Evolutionary conservation across 2,797 vertebrate species (phyloP), one percentile per base, ranked within the genome.

Genomic region (Chelon labrosus): DNA sequence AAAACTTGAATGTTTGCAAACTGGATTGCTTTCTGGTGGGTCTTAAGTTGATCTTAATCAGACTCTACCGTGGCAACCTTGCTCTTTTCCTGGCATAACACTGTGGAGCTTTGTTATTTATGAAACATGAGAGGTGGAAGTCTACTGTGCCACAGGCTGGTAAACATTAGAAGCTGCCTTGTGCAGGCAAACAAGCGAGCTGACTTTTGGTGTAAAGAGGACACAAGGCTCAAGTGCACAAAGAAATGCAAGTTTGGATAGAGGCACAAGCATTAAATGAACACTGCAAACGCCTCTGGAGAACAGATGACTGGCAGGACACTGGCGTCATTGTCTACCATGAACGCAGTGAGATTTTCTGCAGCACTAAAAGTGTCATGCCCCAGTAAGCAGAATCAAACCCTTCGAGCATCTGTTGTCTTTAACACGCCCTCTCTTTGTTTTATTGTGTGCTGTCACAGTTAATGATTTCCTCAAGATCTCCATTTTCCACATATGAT

Each of bases 381-480:
- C 88, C 91, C 89, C 84, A 92, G 83, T 89, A 90, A 89, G 75
- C 88, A 87, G 79, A 90, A 75, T 89, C 80, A 85, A 89, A 85
- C 75, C 88, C 85, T 88, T 75, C 82, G 77, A 85, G 88, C 89
- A 90, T 88, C 88, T 91, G 90, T 82, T 88, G 87, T 85, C 85
- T 89, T 85, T 73, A 89, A 85, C 79, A 78, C 80, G 66, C 57
- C 77, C 78, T 67, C 71, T 77, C 83, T 85, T 87, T 87, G 77
- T 88, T 85, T 85, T 70, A 83, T 31, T 17, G 60, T 39, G 80
- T 9, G 16, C 82, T 25, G 73, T 80, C 82, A 78, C 84, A 84
- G 76, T 87, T 89, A 86, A 90, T 88, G 84, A 88, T 90, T 91
- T 91, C 73, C 71, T 82, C 74, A 75, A 88, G 83, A 90, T 85